These are phyloP conservation scores for Gastrophryne carolinensis DNA, from an alignment of 2,797 vertebrate genomes.

Conservation along the genomic window DNA sequence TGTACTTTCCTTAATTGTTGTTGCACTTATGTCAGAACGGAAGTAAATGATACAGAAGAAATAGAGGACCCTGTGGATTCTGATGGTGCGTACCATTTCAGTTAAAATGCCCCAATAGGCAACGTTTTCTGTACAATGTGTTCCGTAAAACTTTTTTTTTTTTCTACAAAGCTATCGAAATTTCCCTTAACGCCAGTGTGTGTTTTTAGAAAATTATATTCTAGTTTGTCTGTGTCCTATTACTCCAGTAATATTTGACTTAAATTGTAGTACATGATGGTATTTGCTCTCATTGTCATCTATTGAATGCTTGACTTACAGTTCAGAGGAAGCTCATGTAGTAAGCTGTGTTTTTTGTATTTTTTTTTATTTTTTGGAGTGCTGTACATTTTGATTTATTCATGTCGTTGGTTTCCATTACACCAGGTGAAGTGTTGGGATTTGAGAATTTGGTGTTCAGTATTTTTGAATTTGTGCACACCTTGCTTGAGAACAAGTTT, in stretches of 20 bases:
- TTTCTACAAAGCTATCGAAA: not conserved
- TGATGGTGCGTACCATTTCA: constrained; percentile 89
- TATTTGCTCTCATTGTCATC: no score
- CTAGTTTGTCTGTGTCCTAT: no score
- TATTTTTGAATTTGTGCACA: constrained; percentile 98
- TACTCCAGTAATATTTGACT: no score
- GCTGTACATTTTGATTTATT: not conserved
- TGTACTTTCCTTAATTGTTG: constrained; percentile 10
- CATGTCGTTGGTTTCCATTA: not conserved
- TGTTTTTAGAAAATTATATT: no score
- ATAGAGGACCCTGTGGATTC: constrained; percentile 96
- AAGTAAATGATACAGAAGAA: constrained; percentile 98
- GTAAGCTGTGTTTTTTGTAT: no score
- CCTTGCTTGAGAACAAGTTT: constrained; percentile 95
- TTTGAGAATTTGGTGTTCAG: constrained; percentile 98
- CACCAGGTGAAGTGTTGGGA: constrained; percentile 91
- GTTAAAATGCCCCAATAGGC: no score
- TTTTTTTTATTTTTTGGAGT: no score
- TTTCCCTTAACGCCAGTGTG: no score
- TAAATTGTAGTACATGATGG: no score
- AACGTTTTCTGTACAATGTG: no score
- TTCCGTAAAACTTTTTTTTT: not conserved
- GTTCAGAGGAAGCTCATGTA: no score
- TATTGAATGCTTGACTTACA: no score
- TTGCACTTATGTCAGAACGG: constrained; percentile 94